These are phyloP conservation scores for Gymnobelideus leadbeateri DNA, from an alignment of 2,113 vertebrate species.

Conservation along the genomic window DNA sequence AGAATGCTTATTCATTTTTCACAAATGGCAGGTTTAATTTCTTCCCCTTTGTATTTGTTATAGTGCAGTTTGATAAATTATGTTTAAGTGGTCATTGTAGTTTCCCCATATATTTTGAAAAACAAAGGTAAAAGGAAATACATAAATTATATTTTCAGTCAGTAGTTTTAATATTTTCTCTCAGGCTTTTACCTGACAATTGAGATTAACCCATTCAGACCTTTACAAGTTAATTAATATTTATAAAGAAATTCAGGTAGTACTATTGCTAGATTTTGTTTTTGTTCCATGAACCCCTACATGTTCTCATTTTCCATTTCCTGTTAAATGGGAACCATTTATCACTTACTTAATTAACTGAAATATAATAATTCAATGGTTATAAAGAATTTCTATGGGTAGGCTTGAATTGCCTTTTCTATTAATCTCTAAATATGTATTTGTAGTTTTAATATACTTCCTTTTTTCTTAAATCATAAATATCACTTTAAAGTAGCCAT, in stretches of 20 bases:
- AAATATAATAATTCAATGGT: conserved; percentile 8
- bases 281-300: not conserved
- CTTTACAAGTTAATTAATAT: not conserved
- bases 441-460: not conserved
- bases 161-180: conserved; percentile 27
- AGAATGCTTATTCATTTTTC: conserved; percentile 44
- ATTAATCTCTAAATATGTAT: not conserved
- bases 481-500: not conserved
- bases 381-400: not conserved
- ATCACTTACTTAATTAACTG: conserved; percentile 2
- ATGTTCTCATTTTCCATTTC: not conserved
- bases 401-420: not conserved
- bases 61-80: conserved; percentile 19
- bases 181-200: conserved; percentile 24
- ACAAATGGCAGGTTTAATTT: conserved; percentile 34
- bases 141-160: conserved; percentile 11
- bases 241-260: not conserved
- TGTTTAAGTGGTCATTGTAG: not conserved
- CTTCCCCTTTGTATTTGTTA: not conserved
- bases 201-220: not conserved
- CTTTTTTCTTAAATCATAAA: not conserved
- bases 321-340: not conserved
- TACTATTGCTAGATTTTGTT: not conserved
- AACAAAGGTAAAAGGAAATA: conserved; percentile 21
- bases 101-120: conserved; percentile 41